Evolutionary conservation across 2,113 vertebrate genomes (phyloP).

Genomic region (Taxidea taxus): DNA sequence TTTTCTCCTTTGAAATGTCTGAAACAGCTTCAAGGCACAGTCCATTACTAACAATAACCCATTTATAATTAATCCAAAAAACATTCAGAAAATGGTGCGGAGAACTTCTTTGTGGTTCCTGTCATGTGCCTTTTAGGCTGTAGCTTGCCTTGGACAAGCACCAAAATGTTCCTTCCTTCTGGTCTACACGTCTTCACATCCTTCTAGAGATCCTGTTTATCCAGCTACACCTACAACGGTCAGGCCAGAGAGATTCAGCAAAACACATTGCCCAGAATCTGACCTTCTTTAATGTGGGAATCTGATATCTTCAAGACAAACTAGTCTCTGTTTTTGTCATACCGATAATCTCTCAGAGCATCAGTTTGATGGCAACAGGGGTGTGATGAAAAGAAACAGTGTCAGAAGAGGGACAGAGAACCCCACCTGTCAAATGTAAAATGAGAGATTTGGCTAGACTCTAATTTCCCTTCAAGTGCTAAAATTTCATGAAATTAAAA

Average conservation of each 20-base stretch:
- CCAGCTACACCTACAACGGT: background rate
- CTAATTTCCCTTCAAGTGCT: background rate
- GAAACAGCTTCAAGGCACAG: background rate
- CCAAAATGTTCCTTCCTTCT: background rate
- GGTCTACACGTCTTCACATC: background rate
- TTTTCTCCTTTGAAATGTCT: background rate
- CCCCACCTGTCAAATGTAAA: background rate
- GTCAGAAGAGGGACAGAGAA: background rate
- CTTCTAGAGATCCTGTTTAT: background rate
- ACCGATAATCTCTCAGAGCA: background rate
- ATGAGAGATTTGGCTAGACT: background rate
- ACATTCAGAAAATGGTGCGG: background rate
- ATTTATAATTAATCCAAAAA: constrained; percentile 7
- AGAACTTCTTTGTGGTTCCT: background rate
- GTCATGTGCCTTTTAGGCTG: background rate
- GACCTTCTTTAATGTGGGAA: background rate
- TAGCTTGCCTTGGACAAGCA: background rate
- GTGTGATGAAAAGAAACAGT: background rate
- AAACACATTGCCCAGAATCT: background rate
- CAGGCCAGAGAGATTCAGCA: background rate
- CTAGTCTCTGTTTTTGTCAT: background rate
- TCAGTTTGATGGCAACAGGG: background rate
- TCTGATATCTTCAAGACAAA: background rate
- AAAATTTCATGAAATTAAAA: constrained; percentile 24
- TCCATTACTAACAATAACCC: background rate